phyloP scores from a whole-genome alignment of 2,888 invertebrate species.

The Plagodis pulveraria region DNA sequence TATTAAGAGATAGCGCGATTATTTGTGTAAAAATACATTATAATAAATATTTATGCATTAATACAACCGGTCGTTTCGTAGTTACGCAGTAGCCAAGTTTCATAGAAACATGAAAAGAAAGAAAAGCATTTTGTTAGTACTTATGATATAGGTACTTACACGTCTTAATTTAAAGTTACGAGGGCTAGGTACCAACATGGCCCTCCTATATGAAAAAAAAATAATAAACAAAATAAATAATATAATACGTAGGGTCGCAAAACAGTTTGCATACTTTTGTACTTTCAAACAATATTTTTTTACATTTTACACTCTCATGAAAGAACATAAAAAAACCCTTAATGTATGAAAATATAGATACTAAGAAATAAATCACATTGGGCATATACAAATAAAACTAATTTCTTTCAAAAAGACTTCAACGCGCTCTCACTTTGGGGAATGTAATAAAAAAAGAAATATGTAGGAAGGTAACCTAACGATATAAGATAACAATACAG shows the following conservation, averaged over 20 bases:
- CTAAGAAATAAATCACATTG: too few relatives aligned
- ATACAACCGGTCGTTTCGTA: conserved; percentile 63
- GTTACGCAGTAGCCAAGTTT: conserved; percentile 79
- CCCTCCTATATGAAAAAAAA: not conserved
- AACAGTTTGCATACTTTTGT: too few relatives aligned
- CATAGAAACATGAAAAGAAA: conserved; percentile 85
- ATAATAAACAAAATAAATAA: too few relatives aligned
- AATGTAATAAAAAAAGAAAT: too few relatives aligned
- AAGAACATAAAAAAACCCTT: not conserved
- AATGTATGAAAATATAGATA: too few relatives aligned
- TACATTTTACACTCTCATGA: not conserved
- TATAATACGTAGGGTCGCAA: too few relatives aligned
- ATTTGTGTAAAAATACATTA: conserved; percentile 41
- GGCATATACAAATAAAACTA: not conserved
- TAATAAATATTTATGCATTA: conserved; percentile 52
- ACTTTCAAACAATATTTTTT: too few relatives aligned
- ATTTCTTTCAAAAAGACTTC: conserved; percentile 9
- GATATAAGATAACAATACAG: conserved; percentile 2
- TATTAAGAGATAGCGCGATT: conserved; percentile 76
- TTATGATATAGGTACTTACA: conserved; percentile 64
- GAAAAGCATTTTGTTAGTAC: conserved; percentile 83
- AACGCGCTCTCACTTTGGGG: conserved; percentile 4
- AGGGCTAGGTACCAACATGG: not conserved
- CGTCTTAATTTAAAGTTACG: conserved; percentile 31
- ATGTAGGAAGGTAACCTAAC: not conserved